Conservation (phyloP, 2,888 invertebrate species). For the Ormyrus labotus region DNA sequence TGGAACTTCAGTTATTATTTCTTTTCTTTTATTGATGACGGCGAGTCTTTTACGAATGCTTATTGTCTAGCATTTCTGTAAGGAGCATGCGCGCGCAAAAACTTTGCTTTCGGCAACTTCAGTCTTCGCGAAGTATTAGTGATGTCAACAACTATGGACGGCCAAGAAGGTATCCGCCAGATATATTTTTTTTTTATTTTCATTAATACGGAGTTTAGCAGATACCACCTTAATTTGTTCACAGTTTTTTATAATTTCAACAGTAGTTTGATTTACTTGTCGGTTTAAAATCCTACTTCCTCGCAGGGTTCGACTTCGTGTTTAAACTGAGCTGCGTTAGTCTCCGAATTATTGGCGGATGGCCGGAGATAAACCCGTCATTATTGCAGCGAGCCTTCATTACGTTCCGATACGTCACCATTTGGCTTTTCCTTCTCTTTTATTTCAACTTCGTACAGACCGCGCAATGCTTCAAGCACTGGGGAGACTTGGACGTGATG, state of each 20-base stretch:
- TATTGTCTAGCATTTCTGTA: too few relatives aligned
- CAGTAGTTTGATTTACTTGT: neutral
- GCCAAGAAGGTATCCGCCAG: neutral
- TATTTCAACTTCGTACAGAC: constrained; percentile 43
- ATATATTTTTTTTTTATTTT: neutral
- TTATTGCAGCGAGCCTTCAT: neutral
- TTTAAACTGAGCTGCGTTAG: neutral
- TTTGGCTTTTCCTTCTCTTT: neutral
- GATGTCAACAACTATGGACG: constrained; percentile 6
- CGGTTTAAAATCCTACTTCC: neutral
- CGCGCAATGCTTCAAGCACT: constrained; percentile 15
- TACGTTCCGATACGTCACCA: neutral
- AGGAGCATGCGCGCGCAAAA: too few relatives aligned
- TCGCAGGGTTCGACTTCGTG: constrained; percentile 1
- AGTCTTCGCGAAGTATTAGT: neutral
- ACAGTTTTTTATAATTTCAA: neutral
- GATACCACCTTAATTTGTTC: neutral
- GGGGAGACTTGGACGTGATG: constrained; percentile 43
- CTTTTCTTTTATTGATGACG: too few relatives aligned
- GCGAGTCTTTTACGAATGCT: too few relatives aligned
- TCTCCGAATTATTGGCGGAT: neutral
- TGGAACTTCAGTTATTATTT: too few relatives aligned
- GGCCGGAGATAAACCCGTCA: constrained; percentile 15
- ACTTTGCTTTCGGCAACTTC: neutral
- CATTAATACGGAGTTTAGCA: neutral